Conservation (phyloP, 2,888 invertebrate genomes). For the Pseudococcus jackbeardsleyi region DNA sequence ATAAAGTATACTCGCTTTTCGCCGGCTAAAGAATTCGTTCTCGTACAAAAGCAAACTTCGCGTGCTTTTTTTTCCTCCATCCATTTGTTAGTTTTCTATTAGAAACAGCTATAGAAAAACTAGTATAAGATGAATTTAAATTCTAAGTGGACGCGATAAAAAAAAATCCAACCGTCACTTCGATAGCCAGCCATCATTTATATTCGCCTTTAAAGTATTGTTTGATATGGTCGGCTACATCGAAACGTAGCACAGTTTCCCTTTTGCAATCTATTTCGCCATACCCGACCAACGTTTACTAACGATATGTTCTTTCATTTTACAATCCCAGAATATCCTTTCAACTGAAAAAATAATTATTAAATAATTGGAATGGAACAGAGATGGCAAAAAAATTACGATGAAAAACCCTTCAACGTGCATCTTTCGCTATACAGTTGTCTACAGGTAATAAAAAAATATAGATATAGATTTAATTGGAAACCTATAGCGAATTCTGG, state of each 20-base stretch:
- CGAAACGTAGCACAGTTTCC: background rate
- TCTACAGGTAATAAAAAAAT: background rate
- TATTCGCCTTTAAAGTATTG: slow-evolving; percentile 22
- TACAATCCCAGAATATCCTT: background rate
- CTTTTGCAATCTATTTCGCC: background rate
- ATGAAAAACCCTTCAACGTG: background rate
- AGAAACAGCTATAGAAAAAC: slow-evolving; percentile 35
- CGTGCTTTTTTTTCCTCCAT: background rate
- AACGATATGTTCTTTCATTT: background rate
- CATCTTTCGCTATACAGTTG: background rate
- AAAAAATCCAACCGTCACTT: slow-evolving; percentile 41
- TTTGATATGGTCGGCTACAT: slow-evolving; percentile 5
- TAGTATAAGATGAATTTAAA: slow-evolving; percentile 35
- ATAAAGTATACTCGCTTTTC: background rate
- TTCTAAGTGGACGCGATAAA: slow-evolving; percentile 14
- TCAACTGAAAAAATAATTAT: slow-evolving; percentile 3
- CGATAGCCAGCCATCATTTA: slow-evolving; percentile 36
- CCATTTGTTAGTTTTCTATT: slow-evolving; percentile 43
- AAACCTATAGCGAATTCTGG: slow-evolving; percentile 31
- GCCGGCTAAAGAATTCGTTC: background rate
- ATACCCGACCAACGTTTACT: background rate
- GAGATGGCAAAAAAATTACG: background rate
- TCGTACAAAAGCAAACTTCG: slow-evolving; percentile 14
- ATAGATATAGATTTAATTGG: background rate
- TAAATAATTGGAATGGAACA: background rate